These are phyloP conservation scores for Odontocolon sp. DNA, from an alignment of 2,888 invertebrate genomes.

Conservation along the genomic window DNA sequence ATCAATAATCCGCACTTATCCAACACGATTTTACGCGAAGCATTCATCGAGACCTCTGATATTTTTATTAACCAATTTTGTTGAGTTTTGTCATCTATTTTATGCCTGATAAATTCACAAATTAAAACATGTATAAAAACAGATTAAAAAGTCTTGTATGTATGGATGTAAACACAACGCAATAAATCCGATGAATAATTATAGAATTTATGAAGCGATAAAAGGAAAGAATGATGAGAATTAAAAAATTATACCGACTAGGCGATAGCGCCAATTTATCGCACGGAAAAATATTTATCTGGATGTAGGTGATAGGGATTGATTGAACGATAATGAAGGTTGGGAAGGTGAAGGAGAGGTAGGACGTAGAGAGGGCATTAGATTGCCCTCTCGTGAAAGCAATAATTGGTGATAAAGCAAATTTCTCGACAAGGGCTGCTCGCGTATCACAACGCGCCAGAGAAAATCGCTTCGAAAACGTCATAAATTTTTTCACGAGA, in stretches of 20 bases:
- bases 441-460: constrained; percentile 1
- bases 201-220: not conserved
- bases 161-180: too few species aligned
- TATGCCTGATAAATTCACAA: not conserved
- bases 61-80: constrained; percentile 1
- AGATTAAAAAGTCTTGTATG: too few species aligned
- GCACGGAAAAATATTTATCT: constrained; percentile 26
- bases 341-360: not conserved
- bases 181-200: not conserved
- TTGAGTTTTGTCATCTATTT: not conserved
- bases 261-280: constrained; percentile 11
- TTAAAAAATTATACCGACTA: not conserved
- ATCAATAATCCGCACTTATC: constrained; percentile 57
- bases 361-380: not conserved
- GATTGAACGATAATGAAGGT: constrained; percentile 41
- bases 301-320: constrained; percentile 33
- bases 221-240: too few species aligned
- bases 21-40: constrained; percentile 5
- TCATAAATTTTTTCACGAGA: constrained; percentile 15
- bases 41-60: not conserved
- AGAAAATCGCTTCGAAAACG: constrained; percentile 29
- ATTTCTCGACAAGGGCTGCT: constrained; percentile 7
- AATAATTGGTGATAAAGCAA: constrained; percentile 39
- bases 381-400: constrained; percentile 32
- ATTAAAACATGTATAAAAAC: too few species aligned